A percentile compares a stretch with the other conserved stretches of the same genome.
These are phyloP conservation scores for Strigamia transsilvanica DNA, from an alignment of 2,888 invertebrate genomes.

Conservation along the genomic window DNA sequence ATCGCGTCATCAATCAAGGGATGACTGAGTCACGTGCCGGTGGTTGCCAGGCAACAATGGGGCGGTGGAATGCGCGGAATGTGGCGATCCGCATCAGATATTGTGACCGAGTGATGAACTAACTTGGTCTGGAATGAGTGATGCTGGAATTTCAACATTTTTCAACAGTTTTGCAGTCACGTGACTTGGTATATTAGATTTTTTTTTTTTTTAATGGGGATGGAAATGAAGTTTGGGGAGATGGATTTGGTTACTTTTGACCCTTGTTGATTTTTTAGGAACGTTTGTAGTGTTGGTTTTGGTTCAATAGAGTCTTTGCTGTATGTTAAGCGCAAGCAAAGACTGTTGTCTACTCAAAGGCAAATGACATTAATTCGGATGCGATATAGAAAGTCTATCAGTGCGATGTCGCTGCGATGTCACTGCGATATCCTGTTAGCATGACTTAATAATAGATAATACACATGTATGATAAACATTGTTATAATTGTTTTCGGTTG, in stretches of 20 bases:
- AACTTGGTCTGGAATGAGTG: constrained; percentile 8
- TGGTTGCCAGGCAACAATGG: neutral
- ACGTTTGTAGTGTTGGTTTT: neutral
- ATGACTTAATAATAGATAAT: too few relatives aligned
- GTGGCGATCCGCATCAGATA: constrained; percentile 19
- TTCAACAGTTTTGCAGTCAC: neutral
- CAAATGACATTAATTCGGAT: too few relatives aligned
- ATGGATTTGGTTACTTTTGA: neutral
- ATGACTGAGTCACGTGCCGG: constrained; percentile 22
- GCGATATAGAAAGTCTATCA: too few relatives aligned
- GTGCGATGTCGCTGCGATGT: too few relatives aligned
- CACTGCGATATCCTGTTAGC: too few relatives aligned
- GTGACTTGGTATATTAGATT: neutral
- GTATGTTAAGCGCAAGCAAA: neutral
- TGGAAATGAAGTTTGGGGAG: neutral
- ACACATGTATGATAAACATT: too few relatives aligned
- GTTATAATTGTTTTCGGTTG: too few relatives aligned
- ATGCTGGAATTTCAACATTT: constrained; percentile 4
- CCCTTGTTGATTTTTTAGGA: neutral
- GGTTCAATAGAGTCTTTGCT: neutral
- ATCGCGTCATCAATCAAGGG: constrained; percentile 29
- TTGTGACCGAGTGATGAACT: constrained; percentile 38
- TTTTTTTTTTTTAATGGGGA: neutral
- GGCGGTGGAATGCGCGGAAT: constrained; percentile 5
- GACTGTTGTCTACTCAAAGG: too few relatives aligned